These are phyloP conservation scores for Leptopterna dolabrata DNA, from an alignment of 2,888 invertebrate species.

Conservation along the genomic window DNA sequence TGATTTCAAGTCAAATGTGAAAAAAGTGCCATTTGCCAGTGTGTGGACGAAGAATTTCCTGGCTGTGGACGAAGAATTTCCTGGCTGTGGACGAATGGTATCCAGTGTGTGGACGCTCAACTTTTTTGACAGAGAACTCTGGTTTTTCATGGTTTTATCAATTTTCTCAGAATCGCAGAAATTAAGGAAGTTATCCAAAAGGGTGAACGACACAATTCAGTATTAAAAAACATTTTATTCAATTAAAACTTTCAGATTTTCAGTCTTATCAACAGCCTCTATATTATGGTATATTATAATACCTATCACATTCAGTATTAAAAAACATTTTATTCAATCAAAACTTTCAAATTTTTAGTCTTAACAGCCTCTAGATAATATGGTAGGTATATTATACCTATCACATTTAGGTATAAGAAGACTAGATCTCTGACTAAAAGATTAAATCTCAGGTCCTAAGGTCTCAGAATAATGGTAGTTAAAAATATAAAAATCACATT, in stretches of 20 bases:
- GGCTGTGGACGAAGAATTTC: background rate
- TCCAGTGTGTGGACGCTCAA: conserved; percentile 25
- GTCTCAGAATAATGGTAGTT: background rate
- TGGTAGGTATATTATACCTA: background rate
- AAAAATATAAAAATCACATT: background rate
- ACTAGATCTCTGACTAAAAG: background rate
- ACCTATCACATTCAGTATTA: background rate
- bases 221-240: conserved; percentile 15
- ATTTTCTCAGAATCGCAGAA: background rate
- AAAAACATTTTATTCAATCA: conserved; percentile 4
- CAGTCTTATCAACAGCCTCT: background rate
- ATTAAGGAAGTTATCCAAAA: background rate
- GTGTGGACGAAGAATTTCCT: conserved; percentile 15
- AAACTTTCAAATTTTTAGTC: background rate
- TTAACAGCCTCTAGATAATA: background rate
- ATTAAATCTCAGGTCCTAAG: background rate
- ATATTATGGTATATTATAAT: background rate
- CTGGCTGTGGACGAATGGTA: background rate
- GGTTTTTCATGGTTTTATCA: conserved; percentile 2
- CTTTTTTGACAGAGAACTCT: background rate
- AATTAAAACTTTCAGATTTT: background rate
- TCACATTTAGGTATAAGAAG: background rate
- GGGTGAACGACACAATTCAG: background rate
- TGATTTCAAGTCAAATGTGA: background rate
- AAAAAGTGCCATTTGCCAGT: conserved; percentile 24